Evolutionary conservation across 1,140 invertebrate genomes (phyloP).

Genomic region (Monomorium pharaonis): DNA sequence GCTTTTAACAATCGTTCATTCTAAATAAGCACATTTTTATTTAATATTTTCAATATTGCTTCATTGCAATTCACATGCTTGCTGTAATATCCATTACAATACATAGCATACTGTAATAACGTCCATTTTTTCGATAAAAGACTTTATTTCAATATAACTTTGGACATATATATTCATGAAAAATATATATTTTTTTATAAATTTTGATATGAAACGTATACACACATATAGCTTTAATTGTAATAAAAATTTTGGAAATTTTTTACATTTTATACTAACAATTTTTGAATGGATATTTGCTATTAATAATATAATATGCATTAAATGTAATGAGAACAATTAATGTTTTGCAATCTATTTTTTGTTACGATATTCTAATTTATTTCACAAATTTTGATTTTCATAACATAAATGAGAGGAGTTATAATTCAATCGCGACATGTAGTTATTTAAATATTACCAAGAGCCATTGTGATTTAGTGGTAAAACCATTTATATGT

Average conservation of each 20-base stretch:
- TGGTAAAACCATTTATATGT: constrained; percentile 57
- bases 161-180: constrained; percentile 45
- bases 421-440: constrained; percentile 42
- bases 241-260: constrained; percentile 50
- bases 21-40: neutral
- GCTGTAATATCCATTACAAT: constrained; percentile 41
- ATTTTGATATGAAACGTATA: constrained; percentile 64
- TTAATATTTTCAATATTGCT: constrained; percentile 35
- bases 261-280: constrained; percentile 63
- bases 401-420: constrained; percentile 26
- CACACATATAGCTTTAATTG: constrained; percentile 18
- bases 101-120: neutral
- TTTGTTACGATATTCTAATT: constrained; percentile 34
- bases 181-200: constrained; percentile 68
- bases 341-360: constrained; percentile 34
- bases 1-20: neutral
- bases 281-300: constrained; percentile 45
- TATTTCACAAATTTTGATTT: constrained; percentile 41
- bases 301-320: constrained; percentile 23
- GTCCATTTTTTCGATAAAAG: constrained; percentile 50
- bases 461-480: constrained; percentile 66
- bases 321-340: constrained; percentile 39
- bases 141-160: constrained; percentile 27
- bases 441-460: constrained; percentile 64
- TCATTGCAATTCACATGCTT: constrained; percentile 19